Conservation (phyloP, 2,888 invertebrate genomes). For the Apodemia mormo region DNA sequence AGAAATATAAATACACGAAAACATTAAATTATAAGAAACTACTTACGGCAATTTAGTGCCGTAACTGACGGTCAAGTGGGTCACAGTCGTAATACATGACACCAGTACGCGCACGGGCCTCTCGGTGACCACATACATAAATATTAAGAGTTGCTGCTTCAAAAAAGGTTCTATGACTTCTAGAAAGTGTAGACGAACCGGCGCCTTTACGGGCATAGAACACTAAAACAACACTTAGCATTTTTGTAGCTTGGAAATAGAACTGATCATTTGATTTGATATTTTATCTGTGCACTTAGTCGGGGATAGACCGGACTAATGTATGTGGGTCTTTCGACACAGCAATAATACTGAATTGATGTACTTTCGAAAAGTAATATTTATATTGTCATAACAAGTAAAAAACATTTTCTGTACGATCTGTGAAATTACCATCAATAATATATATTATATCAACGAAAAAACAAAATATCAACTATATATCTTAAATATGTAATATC, state of each 20-base stretch:
- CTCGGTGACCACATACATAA: neutral
- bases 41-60: constrained; percentile 44
- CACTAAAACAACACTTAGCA: constrained; percentile 12
- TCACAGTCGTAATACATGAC: neutral
- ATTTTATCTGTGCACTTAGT: neutral
- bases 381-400: no score
- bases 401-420: no score
- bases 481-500: no score
- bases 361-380: no score
- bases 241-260: neutral
- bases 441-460: no score
- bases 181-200: neutral
- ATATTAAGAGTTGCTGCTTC: constrained; percentile 6
- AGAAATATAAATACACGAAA: constrained; percentile 37
- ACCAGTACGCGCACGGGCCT: constrained; percentile 8
- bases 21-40: constrained; percentile 44
- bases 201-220: neutral
- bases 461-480: no score
- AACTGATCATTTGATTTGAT: neutral
- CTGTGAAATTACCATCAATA: no score
- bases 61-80: neutral
- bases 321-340: neutral
- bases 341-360: neutral
- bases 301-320: neutral
- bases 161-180: neutral